Percentiles rank a stretch among this genome's conserved stretches.
These are phyloP conservation scores for Entomobrya proxima DNA, from an alignment of 2,888 invertebrate species.

Conservation along the genomic window DNA sequence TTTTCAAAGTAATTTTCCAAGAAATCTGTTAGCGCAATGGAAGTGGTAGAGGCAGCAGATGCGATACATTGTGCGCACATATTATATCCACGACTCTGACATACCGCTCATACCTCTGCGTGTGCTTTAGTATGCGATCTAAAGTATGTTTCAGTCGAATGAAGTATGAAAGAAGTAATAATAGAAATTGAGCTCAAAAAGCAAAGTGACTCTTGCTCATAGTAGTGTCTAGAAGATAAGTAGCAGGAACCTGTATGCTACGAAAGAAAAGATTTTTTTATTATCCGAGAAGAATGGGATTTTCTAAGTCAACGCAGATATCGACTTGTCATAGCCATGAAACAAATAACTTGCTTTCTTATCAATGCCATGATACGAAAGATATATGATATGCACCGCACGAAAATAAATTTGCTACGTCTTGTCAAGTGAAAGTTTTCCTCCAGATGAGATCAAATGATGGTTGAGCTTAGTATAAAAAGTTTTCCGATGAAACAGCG, in stretches of 20 bases:
- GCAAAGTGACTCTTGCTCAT: background rate
- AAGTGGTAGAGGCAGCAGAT: background rate
- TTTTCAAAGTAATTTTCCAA: conserved; percentile 48
- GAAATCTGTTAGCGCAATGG: conserved; percentile 41
- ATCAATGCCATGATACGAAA: background rate
- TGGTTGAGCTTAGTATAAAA: conserved; percentile 5
- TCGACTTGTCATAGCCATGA: conserved; percentile 50
- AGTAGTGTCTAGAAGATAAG: background rate
- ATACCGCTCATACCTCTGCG: background rate
- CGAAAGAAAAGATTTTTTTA: background rate
- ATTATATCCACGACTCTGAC: background rate
- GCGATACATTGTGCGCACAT: background rate
- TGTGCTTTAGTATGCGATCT: background rate
- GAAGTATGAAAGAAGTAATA: background rate
- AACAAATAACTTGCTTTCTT: conserved; percentile 23
- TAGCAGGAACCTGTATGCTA: background rate
- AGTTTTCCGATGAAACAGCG: conserved; percentile 32
- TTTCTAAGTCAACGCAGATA: conserved; percentile 39
- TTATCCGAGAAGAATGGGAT: conserved; percentile 32
- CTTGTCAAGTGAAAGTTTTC: conserved; percentile 14
- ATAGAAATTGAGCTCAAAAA: background rate
- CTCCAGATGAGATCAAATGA: conserved; percentile 13
- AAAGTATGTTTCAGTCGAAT: background rate
- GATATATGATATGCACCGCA: conserved; percentile 25
- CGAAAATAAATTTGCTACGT: conserved; percentile 27